phyloP scores from a whole-genome alignment of 2,888 invertebrate species.

The Lottia gigantea region DNA sequence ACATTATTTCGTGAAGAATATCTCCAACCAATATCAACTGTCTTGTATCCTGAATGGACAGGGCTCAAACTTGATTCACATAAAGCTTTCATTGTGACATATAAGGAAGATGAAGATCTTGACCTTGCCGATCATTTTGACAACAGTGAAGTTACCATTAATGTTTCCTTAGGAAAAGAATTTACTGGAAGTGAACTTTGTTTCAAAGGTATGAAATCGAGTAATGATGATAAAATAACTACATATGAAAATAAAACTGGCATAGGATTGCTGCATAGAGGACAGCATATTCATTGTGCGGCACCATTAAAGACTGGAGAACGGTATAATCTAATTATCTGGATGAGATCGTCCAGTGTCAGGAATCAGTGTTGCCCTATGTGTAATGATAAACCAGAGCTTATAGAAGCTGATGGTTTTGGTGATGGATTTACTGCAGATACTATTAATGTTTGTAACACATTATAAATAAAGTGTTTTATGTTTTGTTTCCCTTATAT shows the following conservation, averaged over 20 bases:
- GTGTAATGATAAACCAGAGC: conserved; percentile 64
- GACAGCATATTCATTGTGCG: conserved; percentile 69
- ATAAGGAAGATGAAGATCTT: conserved; percentile 63
- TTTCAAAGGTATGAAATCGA: conserved; percentile 64
- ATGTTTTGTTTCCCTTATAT: no score
- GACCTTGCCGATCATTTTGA: conserved; percentile 69
- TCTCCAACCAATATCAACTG: conserved; percentile 58
- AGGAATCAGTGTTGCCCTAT: conserved; percentile 69
- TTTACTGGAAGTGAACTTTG: conserved; percentile 67
- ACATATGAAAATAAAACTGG: conserved; percentile 51
- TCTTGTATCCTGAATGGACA: conserved; percentile 66
- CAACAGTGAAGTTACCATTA: conserved; percentile 69
- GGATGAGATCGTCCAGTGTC: conserved; percentile 69
- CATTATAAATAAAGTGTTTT: no score
- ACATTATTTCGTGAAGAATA: conserved; percentile 63
- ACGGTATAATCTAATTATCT: conserved; percentile 68
- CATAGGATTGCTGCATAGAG: conserved; percentile 67
- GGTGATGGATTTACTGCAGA: conserved; percentile 60
- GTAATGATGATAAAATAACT: conserved; percentile 19
- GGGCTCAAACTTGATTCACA: conserved; percentile 68
- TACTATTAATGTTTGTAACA: not conserved
- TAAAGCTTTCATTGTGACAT: conserved; percentile 68
- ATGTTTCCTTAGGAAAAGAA: conserved; percentile 65
- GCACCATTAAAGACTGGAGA: conserved; percentile 64
- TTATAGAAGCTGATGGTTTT: conserved; percentile 52